Percentiles rank a stretch among this genome's conserved stretches.
Evolutionary conservation across 2,888 invertebrate genomes (phyloP).

Genomic region (Xestobium rufovillosum): DNA sequence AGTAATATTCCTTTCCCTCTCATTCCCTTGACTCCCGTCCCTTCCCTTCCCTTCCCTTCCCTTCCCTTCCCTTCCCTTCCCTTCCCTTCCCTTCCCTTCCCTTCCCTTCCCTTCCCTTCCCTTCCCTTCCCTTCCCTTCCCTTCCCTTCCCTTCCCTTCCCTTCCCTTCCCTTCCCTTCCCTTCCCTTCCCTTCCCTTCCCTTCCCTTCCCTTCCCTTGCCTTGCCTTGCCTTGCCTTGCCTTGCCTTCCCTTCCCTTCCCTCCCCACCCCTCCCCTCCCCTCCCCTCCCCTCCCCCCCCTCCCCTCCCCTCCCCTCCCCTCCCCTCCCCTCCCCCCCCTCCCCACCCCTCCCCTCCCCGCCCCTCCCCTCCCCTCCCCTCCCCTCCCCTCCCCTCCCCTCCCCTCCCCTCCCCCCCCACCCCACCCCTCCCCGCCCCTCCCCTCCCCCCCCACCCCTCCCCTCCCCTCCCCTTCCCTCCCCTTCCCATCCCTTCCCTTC

Average conservation of each 20-base stretch:
- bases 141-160: constrained; percentile 8
- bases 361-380: constrained; percentile 5
- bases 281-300: not conserved
- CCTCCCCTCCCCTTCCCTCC: constrained; percentile 4
- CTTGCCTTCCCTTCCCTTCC: not conserved
- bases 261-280: constrained; percentile 4
- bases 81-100: not conserved
- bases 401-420: constrained; percentile 7
- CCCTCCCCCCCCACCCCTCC: constrained; percentile 7
- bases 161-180: constrained; percentile 6
- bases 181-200: constrained; percentile 5
- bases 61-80: constrained; percentile 4
- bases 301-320: not conserved
- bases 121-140: constrained; percentile 7
- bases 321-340: constrained; percentile 6
- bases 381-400: constrained; percentile 6
- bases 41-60: constrained; percentile 9
- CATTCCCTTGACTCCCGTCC: constrained; percentile 8
- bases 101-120: constrained; percentile 7
- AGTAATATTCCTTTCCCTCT: no score
- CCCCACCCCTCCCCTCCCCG: no score
- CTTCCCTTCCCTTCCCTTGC: constrained; percentile 10
- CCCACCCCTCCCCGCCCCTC: constrained; percentile 8
- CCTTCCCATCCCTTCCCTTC: constrained; percentile 1
- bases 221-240: not conserved